Percentiles rank a stretch among this genome's conserved stretches.
These are phyloP conservation scores for Nomada lathburiana DNA, from an alignment of 2,888 invertebrate genomes.

Conservation along the genomic window DNA sequence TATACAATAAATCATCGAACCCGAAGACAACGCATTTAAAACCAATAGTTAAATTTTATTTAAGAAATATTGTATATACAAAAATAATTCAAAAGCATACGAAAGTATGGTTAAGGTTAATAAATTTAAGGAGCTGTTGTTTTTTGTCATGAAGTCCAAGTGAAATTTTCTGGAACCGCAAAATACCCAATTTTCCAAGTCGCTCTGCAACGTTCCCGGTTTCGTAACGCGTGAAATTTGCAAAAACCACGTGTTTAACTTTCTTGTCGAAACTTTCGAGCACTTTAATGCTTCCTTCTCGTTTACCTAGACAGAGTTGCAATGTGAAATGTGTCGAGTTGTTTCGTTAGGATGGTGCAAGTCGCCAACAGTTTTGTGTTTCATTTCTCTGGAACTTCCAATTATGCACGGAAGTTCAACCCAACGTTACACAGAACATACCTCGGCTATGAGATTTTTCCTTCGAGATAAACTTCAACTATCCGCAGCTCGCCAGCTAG, in stretches of 20 bases:
- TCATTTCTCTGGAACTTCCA: conserved; percentile 27
- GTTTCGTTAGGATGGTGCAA: conserved; percentile 15
- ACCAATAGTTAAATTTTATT: too few species aligned
- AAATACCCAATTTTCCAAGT: too few species aligned
- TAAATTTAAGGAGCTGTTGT: background rate
- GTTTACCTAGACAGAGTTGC: background rate
- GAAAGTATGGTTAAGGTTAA: too few species aligned
- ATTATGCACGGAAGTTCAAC: conserved; percentile 26
- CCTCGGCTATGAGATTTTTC: conserved; percentile 5
- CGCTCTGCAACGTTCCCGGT: background rate
- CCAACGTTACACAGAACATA: conserved; percentile 1
- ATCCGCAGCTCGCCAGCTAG: background rate
- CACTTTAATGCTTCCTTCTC: conserved; percentile 21
- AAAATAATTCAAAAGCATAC: too few species aligned
- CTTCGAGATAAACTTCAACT: conserved; percentile 22
- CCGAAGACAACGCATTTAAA: too few species aligned
- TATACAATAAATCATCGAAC: too few species aligned
- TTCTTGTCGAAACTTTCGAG: conserved; percentile 16
- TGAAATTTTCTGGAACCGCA: too few species aligned
- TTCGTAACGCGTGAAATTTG: conserved; percentile 1
- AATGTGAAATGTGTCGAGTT: conserved; percentile 35
- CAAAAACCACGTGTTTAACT: conserved; percentile 23
- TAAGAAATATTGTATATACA: too few species aligned
- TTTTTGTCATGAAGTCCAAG: background rate
- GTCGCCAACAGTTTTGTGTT: conserved; percentile 25